Conservation (phyloP, 2,113 vertebrate species). For the Terrapene triunguis region DNA sequence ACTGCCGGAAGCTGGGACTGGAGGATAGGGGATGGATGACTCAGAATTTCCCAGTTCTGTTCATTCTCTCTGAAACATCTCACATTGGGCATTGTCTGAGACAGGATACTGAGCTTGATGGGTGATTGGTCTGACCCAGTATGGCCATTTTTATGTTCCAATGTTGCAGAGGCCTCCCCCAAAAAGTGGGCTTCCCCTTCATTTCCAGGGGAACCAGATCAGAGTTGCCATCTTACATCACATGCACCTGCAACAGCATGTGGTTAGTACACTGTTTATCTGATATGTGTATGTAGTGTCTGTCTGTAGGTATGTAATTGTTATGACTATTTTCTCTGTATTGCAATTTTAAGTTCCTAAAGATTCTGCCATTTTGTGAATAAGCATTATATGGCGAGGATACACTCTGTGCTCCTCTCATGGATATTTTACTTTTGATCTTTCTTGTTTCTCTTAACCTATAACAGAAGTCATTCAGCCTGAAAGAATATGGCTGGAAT, state of each 20-base stretch:
- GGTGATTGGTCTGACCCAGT: background rate
- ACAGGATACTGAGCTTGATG: background rate
- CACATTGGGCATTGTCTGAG: background rate
- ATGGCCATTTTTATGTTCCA: background rate
- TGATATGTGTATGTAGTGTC: background rate
- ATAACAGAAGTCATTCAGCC: background rate
- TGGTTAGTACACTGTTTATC: background rate
- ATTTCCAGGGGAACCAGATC: background rate
- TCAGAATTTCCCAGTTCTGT: background rate
- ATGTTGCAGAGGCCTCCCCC: background rate
- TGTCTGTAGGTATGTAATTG: background rate
- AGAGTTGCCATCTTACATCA: background rate
- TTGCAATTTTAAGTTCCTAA: background rate
- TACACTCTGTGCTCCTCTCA: background rate
- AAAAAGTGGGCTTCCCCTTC: background rate
- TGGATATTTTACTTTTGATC: background rate
- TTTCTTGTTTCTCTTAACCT: background rate
- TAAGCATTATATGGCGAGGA: background rate
- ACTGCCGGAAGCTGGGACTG: background rate
- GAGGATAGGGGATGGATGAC: background rate
- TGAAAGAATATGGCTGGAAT: background rate
- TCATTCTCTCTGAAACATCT: background rate
- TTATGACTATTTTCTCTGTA: background rate
- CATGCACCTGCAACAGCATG: background rate
- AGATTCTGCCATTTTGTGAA: background rate